Percentiles rank a stretch among this genome's conserved stretches.
Conservation (phyloP, 2,113 vertebrate species). For the Psilopogon haemacephalus region DNA sequence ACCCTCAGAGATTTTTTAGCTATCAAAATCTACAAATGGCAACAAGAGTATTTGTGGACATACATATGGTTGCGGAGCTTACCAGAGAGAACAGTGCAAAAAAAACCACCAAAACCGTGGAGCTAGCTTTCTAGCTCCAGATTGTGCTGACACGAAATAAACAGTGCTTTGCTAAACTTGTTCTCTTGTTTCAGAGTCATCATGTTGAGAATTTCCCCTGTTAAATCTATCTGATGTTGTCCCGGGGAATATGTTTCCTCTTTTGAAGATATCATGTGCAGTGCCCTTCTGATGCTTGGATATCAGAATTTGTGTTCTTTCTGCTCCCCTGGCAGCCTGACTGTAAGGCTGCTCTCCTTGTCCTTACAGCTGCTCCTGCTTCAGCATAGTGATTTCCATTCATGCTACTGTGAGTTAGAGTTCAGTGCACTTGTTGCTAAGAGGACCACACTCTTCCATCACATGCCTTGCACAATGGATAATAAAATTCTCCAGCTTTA, state of each 20-base stretch:
- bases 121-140: neutral
- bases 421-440: neutral
- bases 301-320: neutral
- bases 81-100: neutral
- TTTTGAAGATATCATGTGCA: neutral
- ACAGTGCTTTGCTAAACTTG: neutral
- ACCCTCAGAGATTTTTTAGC: neutral
- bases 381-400: neutral
- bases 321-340: neutral
- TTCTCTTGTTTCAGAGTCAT: neutral
- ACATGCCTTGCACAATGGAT: neutral
- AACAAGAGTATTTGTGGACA: neutral
- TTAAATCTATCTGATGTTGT: neutral
- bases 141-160: neutral
- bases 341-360: neutral
- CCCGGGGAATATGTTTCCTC: neutral
- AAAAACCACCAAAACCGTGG: neutral
- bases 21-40: neutral
- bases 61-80: neutral
- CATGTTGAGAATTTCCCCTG: neutral
- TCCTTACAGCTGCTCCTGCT: neutral
- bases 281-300: neutral
- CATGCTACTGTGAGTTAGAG: neutral
- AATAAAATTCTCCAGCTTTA: constrained; percentile 6
- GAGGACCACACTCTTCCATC: neutral